These are phyloP conservation scores for Tetramorium alpestre DNA, from an alignment of 1,140 invertebrate genomes.

Conservation along the genomic window DNA sequence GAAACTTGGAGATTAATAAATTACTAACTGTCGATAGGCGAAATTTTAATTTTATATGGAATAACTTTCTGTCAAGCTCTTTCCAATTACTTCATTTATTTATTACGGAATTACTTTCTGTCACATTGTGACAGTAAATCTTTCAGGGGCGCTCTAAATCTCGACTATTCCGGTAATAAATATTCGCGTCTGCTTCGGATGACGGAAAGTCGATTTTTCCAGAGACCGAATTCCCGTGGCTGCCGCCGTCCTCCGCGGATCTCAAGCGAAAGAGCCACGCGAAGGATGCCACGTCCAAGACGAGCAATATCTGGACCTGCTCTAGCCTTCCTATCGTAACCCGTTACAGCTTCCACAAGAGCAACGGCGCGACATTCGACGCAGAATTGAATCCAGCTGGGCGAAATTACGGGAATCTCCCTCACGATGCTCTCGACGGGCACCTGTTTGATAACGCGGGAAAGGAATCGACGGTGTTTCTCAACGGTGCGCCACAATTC, in stretches of 20 bases:
- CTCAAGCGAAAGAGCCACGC: slow-evolving; percentile 65
- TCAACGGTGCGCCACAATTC: neutral
- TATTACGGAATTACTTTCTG: neutral
- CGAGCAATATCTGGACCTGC: slow-evolving; percentile 78
- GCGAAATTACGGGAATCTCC: neutral
- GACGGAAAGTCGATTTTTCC: slow-evolving; percentile 41
- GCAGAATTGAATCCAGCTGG: slow-evolving; percentile 11
- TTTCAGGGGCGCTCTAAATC: neutral
- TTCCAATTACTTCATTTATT: neutral
- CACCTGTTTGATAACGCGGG: neutral
- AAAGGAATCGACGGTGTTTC: neutral
- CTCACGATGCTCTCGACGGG: neutral
- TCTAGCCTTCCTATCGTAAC: slow-evolving; percentile 81
- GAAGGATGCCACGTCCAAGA: slow-evolving; percentile 72
- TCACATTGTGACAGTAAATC: neutral
- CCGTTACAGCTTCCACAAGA: slow-evolving; percentile 81
- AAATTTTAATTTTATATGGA: neutral
- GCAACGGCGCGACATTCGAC: slow-evolving; percentile 67
- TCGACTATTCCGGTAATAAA: neutral
- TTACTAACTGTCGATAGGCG: neutral
- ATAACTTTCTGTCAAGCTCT: neutral
- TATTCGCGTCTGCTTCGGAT: neutral
- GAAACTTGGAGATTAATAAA: neutral
- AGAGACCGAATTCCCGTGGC: slow-evolving; percentile 67
- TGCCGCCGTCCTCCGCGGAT: slow-evolving; percentile 49